These are phyloP conservation scores for Leucoptera coffeella DNA, from an alignment of 2,888 invertebrate genomes.

Conservation along the genomic window DNA sequence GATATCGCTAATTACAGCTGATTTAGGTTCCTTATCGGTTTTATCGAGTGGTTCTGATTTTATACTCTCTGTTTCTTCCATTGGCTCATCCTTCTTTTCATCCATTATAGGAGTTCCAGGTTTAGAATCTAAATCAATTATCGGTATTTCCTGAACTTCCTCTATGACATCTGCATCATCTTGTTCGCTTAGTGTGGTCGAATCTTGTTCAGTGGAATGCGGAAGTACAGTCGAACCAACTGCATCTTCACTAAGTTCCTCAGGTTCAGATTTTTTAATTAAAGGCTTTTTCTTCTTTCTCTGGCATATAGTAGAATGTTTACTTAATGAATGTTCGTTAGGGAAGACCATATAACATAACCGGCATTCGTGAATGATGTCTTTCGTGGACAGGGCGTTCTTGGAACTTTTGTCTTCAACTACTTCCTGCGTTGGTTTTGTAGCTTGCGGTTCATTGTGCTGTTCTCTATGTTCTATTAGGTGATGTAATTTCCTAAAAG, in stretches of 20 bases:
- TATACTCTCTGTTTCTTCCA: background rate
- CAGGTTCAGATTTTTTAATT: constrained; percentile 14
- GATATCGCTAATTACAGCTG: constrained; percentile 7
- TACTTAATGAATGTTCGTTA: constrained; percentile 41
- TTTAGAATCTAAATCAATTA: too few species aligned
- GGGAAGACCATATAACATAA: constrained; percentile 50
- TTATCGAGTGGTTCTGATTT: background rate
- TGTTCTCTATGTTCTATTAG: constrained; percentile 43
- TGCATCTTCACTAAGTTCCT: too few species aligned
- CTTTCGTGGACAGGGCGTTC: constrained; percentile 34
- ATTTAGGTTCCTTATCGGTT: background rate
- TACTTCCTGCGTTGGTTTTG: constrained; percentile 33
- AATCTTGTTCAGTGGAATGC: too few species aligned
- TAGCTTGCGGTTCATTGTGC: constrained; percentile 13
- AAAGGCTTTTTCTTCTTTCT: constrained; percentile 32
- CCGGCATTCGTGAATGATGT: constrained; percentile 46
- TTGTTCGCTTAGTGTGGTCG: too few species aligned
- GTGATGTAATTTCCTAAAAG: constrained; percentile 35
- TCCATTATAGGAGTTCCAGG: too few species aligned
- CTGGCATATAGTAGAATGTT: constrained; percentile 31
- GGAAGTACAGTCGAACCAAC: too few species aligned
- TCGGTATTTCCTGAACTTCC: background rate
- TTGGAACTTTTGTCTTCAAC: constrained; percentile 38
- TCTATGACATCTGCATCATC: background rate
- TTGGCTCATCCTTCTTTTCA: too few species aligned